phyloP scores from a whole-genome alignment of 2,888 invertebrate species.

The Seladonia tumulorum region DNA sequence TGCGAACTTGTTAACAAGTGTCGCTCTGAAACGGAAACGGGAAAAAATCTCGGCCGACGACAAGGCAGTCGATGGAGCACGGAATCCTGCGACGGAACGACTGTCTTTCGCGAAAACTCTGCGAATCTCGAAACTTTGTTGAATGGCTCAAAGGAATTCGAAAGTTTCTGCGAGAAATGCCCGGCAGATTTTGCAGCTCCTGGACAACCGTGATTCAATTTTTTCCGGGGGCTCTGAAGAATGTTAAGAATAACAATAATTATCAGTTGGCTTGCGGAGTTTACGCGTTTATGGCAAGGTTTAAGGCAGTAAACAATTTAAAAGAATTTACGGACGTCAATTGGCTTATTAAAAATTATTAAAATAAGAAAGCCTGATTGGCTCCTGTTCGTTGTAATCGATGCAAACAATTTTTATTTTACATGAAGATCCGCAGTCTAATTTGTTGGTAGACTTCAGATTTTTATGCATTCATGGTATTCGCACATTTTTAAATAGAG shows the following conservation, averaged over 20 bases:
- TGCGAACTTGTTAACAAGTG: slow-evolving; percentile 58
- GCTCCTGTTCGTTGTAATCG: too few species aligned
- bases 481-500: too few species aligned
- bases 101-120: not conserved
- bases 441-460: too few species aligned
- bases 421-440: too few species aligned
- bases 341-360: too few species aligned
- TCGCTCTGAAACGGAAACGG: slow-evolving; percentile 37
- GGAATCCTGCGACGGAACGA: not conserved
- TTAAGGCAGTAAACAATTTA: too few species aligned
- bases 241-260: not conserved
- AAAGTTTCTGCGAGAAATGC: not conserved
- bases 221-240: not conserved
- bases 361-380: too few species aligned
- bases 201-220: not conserved
- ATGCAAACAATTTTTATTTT: too few species aligned
- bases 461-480: not conserved
- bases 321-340: too few species aligned
- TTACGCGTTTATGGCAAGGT: not conserved
- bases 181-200: not conserved
- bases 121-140: too few species aligned
- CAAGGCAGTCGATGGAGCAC: slow-evolving; percentile 18
- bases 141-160: not conserved
- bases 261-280: not conserved
- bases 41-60: slow-evolving; percentile 13